Conservation (phyloP, 2,888 invertebrate species). For the Nasonovia ribisnigri region DNA sequence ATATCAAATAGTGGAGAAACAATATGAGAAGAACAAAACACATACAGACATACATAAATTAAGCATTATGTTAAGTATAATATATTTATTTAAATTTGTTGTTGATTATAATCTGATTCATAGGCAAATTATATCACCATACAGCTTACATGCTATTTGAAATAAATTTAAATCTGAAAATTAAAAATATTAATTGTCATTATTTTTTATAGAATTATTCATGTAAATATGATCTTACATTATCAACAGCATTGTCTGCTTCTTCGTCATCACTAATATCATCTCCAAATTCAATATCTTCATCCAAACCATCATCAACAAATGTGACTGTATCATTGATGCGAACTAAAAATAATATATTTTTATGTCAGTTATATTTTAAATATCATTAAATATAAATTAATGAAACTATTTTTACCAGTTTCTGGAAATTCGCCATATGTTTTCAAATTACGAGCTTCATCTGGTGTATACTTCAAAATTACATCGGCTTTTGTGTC, state of each 20-base stretch:
- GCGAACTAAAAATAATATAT: slow-evolving; percentile 75
- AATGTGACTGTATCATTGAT: slow-evolving; percentile 97
- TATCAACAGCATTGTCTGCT: slow-evolving; percentile 74
- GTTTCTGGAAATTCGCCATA: slow-evolving; percentile 99
- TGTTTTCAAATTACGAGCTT: slow-evolving; percentile 98
- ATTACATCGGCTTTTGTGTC: slow-evolving; percentile 99
- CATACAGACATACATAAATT: slow-evolving; percentile 8
- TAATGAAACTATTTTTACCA: slow-evolving; percentile 70
- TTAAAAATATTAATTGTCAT: not conserved
- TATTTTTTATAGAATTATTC: not conserved
- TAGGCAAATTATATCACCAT: slow-evolving; percentile 29
- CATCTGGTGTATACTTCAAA: slow-evolving; percentile 98
- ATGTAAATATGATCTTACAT: slow-evolving; percentile 67
- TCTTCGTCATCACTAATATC: slow-evolving; percentile 93
- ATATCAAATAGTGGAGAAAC: slow-evolving; percentile 27
- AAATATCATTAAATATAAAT: slow-evolving; percentile 23
- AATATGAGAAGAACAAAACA: not conserved
- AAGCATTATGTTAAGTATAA: slow-evolving; percentile 37
- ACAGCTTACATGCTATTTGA: slow-evolving; percentile 23
- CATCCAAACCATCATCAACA: slow-evolving; percentile 94
- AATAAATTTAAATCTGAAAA: slow-evolving; percentile 58
- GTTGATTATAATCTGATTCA: slow-evolving; percentile 46
- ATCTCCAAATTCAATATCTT: slow-evolving; percentile 97
- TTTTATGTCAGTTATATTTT: not conserved
- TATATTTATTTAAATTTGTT: slow-evolving; percentile 49